Evolutionary conservation across 2,888 invertebrate genomes (phyloP).

Genomic region (Chrysolina oricalcia): DNA sequence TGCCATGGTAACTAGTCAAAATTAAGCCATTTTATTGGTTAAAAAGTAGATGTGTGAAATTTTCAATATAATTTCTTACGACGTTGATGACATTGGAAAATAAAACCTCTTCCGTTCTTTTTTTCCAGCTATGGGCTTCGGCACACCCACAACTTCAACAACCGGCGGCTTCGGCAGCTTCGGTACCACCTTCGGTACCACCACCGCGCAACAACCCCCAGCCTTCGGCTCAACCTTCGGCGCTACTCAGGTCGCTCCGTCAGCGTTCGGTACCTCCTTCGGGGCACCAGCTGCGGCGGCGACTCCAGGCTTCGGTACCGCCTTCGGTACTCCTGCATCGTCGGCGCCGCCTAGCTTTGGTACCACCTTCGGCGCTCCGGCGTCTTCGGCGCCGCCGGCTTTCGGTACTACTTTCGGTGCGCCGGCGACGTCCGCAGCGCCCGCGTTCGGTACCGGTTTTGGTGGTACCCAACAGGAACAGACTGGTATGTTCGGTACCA

Average conservation of each 20-base stretch:
- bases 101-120: background rate
- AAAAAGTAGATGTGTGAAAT: no score
- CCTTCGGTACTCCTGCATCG: constrained; percentile 65
- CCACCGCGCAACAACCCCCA: constrained; percentile 45
- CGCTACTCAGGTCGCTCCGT: constrained; percentile 48
- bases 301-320: constrained; percentile 67
- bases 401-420: constrained; percentile 69
- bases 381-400: constrained; percentile 63
- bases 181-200: constrained; percentile 64
- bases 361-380: constrained; percentile 57
- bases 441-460: constrained; percentile 50
- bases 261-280: constrained; percentile 55
- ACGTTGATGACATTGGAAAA: no score
- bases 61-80: no score
- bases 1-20: no score
- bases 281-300: constrained; percentile 52
- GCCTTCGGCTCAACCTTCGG: constrained; percentile 67
- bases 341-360: constrained; percentile 46
- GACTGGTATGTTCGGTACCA: constrained; percentile 74
- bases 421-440: constrained; percentile 25
- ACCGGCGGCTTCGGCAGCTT: constrained; percentile 52
- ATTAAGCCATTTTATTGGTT: no score
- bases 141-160: constrained; percentile 60
- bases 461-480: constrained; percentile 69
- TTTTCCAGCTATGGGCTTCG: constrained; percentile 70